Evolutionary conservation across 1,140 invertebrate species (phyloP).

Genomic region (Plectrocnemia conspersa): DNA sequence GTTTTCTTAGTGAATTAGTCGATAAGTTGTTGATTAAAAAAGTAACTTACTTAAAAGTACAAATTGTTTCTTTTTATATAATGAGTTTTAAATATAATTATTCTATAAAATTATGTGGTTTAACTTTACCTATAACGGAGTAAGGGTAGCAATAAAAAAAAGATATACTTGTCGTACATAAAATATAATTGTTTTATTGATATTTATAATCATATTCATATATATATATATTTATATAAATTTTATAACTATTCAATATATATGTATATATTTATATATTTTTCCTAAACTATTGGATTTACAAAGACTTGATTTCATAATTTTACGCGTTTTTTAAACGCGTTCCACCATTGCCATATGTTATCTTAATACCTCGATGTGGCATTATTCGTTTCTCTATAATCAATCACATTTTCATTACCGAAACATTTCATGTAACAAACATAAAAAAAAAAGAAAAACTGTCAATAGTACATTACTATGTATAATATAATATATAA

Average conservation of each 20-base stretch:
- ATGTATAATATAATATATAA: conserved; percentile 3
- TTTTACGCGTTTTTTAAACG: conserved; percentile 28
- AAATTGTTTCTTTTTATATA: no score
- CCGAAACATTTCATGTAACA: background rate
- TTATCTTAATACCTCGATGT: conserved; percentile 27
- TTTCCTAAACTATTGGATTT: conserved; percentile 30
- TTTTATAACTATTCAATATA: conserved; percentile 33
- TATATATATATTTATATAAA: conserved; percentile 33
- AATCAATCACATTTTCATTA: conserved; percentile 19
- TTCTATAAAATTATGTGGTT: no score
- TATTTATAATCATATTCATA: conserved; percentile 45
- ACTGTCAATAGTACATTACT: no score
- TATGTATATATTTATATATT: conserved; percentile 30
- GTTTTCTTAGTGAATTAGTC: conserved; percentile 41
- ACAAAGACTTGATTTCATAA: conserved; percentile 30
- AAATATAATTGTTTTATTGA: conserved; percentile 55
- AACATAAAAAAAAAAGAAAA: no score
- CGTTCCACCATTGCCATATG: conserved; percentile 14
- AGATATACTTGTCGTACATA: conserved; percentile 50
- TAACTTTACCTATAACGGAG: no score
- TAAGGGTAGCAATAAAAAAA: conserved; percentile 48
- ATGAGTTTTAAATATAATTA: no score
- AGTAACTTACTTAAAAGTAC: no score
- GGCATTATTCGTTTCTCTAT: conserved; percentile 22
- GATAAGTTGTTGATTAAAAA: no score